Base-by-base conservation (phyloP, 1,140 invertebrate genomes). In the Plodia interpunctella region DNA sequence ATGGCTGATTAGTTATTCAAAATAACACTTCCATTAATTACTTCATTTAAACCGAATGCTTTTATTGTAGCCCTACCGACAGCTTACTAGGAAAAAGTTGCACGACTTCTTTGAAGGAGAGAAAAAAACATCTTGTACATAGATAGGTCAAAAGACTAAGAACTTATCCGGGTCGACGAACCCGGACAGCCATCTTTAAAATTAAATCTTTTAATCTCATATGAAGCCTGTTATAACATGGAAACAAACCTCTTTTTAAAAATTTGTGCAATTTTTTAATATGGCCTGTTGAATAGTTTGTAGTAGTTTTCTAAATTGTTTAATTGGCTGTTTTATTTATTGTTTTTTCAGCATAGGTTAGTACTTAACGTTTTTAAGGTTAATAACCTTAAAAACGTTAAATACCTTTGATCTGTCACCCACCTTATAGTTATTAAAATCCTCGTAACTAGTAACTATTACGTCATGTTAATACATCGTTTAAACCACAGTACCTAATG, bases 111-210 rank as follows among this genome's bases (percentile, higher is more conserved):
- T 44, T 15, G 38, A 15, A 44, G 13, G 13, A 44, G 13, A 44
- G n/a, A n/a, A 15, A 44, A n/a, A 15, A 44, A 44, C 15, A 59
- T 3, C 10, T 44, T 10, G 13, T 15, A 2, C 38, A 44, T 10
- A 32, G 38, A n/a, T 44, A 44, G 59, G 60, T 68, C 60, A 74
- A 65, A 73, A 57, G 38, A 68, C 61, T 54, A 63, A 66, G 57
- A 53, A 15, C 51, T 53, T 25, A 66, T 81, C 78, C 78, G 78
- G 78, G 67, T 79, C 67, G 59, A 65, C 62, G 71, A 78, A 77
- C 78, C 68, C 65, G 64, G 68, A 70, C 49, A 20, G 49, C 19
- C 5, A 15, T 25, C 21, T 0, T 19, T 30, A 59, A 59, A 52
- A 59, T 35, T n/a, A 51, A 20, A 51, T 30, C 38, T 25, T 32